Evolutionary conservation across 2,888 invertebrate species (phyloP), one percentile per base, ranked within the genome.

Genomic region (Leucophenga maculata): DNA sequence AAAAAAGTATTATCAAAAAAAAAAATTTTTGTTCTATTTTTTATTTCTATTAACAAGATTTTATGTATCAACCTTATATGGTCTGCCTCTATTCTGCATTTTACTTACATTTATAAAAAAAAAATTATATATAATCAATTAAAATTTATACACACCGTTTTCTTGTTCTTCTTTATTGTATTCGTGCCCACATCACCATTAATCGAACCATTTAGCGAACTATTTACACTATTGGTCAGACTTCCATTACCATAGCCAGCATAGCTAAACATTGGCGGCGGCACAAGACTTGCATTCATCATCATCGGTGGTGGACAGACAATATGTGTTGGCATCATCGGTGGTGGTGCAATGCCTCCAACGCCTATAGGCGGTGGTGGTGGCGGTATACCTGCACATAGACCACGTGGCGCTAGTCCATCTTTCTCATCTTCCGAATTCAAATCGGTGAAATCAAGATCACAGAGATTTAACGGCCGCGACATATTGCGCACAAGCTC

Each of bases 361-460:
- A 73, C 75, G 3, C 91, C 92, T 62, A 94, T 91, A 0, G 94
- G 95, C 0, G 95, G 95, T 0, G 96, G 94, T 0, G 93, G 95
- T 0, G 95, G 95, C 0, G 95, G 94, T 13, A 93, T 91, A 13
- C 93, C 93, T 48, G 91, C 91, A 1, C 91, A 89, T 9, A 92
- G 90, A 6, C 92, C 91, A 11, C 92, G 91, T 0, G 94, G 93
- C 1, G 93, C 92, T 59, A 93, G 86, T 70, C 93, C 90, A 84
- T 96, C 95, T 69, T 93, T 92, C 86, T 98, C 98, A 77, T 98
- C 97, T 68, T 95, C 96, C 46, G 93, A 93, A 65, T 92, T 92
- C 67, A 99, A 90, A 88, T 99, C 98, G 13, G 97, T 97, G 89
- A 99, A 99, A 89, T 99, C 99, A 84, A 99, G 91, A 89, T 99